Evolutionary conservation across 2,797 vertebrate genomes (phyloP).

Genomic region (Ceryle rudis): DNA sequence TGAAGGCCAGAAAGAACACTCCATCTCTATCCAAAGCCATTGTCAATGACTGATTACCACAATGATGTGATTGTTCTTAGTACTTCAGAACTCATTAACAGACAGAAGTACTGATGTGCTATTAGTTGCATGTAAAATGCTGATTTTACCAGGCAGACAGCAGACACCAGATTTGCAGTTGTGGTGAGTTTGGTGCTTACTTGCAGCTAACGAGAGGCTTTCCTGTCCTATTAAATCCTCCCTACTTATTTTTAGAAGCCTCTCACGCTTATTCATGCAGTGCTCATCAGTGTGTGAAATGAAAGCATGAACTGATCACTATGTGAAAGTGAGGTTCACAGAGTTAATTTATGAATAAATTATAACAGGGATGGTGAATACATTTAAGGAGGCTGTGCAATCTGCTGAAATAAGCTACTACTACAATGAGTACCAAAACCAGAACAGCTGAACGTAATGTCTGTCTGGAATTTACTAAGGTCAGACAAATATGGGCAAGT

Average conservation of each 20-base stretch:
- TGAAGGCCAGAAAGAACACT: background rate
- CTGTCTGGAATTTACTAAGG: background rate
- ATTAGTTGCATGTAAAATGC: background rate
- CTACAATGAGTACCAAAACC: background rate
- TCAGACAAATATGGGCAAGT: background rate
- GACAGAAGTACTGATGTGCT: background rate
- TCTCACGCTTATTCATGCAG: slow-evolving; percentile 15
- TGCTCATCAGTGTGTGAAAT: slow-evolving; percentile 46
- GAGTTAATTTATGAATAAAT: slow-evolving; percentile 48
- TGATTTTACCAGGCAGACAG: background rate
- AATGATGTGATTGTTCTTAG: background rate
- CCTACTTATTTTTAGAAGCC: background rate
- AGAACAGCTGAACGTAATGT: background rate
- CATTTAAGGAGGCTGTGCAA: background rate
- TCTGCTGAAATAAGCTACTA: background rate
- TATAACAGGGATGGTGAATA: background rate
- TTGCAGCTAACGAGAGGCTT: background rate
- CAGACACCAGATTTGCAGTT: background rate
- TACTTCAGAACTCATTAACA: background rate
- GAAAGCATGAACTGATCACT: slow-evolving; percentile 21
- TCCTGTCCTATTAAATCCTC: background rate
- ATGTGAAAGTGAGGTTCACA: slow-evolving; percentile 12
- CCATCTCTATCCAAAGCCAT: background rate
- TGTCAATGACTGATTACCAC: background rate
- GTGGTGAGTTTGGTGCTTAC: background rate